phyloP scores from a whole-genome alignment of 35 echinoderm and acorn worm species.

The Eucidaris tribuloides region DNA sequence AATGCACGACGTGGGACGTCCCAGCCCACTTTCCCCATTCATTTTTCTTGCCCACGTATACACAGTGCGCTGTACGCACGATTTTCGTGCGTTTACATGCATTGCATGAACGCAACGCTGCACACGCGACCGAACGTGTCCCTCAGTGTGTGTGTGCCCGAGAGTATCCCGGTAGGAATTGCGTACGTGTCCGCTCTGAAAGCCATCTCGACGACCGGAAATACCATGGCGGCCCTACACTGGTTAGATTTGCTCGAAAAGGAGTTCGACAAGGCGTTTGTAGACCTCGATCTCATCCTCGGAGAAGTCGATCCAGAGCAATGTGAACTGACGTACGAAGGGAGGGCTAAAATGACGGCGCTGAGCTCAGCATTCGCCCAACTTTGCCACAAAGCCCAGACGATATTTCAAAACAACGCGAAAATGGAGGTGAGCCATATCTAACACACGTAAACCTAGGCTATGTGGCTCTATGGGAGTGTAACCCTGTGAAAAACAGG shows the following conservation, averaged over 20 bases:
- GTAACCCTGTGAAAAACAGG: too few relatives aligned
- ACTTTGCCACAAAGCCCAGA: conserved; percentile 97
- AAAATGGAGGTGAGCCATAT: conserved; percentile 96
- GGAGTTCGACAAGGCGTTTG: conserved; percentile 98
- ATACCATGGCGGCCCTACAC: conserved; percentile 93
- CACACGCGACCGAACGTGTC: too few relatives aligned
- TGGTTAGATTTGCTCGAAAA: conserved; percentile 98
- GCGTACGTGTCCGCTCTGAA: conserved; percentile 19
- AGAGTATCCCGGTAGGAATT: not conserved
- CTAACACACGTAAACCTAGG: too few relatives aligned
- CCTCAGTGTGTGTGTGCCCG: too few relatives aligned
- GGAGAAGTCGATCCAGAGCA: conserved; percentile 98
- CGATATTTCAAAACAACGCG: conserved; percentile 98
- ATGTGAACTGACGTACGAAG: conserved; percentile 98
- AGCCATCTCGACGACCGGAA: not conserved
- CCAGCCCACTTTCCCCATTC: too few relatives aligned
- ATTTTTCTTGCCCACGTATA: too few relatives aligned
- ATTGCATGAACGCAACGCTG: not conserved
- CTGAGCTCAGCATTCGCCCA: conserved; percentile 91
- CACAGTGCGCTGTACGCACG: too few relatives aligned
- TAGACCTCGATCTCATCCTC: conserved; percentile 89
- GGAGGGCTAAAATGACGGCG: conserved; percentile 94
- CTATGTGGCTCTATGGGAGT: too few relatives aligned
- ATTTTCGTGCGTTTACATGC: too few relatives aligned
- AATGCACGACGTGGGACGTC: too few relatives aligned